Percentiles rank a stretch among this genome's conserved stretches.
phyloP scores from a whole-genome alignment of 2,797 vertebrate species.

The Macropodus opercularis region DNA sequence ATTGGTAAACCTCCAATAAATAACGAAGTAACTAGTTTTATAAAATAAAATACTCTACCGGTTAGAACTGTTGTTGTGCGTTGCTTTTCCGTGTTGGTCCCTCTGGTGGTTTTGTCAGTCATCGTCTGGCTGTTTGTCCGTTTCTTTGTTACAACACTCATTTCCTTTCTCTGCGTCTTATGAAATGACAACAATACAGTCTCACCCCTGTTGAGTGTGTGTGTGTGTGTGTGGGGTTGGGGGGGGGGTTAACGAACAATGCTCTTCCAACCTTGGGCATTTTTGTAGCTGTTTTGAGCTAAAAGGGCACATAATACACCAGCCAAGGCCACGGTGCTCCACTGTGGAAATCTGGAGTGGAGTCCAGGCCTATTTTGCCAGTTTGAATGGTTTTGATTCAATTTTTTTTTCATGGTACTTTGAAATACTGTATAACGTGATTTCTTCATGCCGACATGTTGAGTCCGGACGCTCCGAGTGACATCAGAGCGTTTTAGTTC shows the following conservation, averaged over 20 bases:
- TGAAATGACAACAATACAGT: constrained; percentile 60
- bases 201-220: constrained; percentile 48
- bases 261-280: constrained; percentile 59
- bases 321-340: constrained; percentile 40
- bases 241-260: too few relatives aligned
- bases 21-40: constrained; percentile 82
- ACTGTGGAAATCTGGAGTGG: constrained; percentile 10
- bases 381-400: too few relatives aligned
- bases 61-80: constrained; percentile 10
- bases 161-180: constrained; percentile 50
- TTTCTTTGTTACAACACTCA: constrained; percentile 35
- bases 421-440: too few relatives aligned
- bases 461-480: too few relatives aligned
- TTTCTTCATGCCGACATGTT: too few relatives aligned
- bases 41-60: constrained; percentile 74
- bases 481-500: too few relatives aligned
- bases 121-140: constrained; percentile 19
- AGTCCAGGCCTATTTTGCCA: too few relatives aligned
- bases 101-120: background rate
- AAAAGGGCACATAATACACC: constrained; percentile 41
- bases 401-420: too few relatives aligned
- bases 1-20: constrained; percentile 65
- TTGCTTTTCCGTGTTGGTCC: background rate
- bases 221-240: constrained; percentile 46
- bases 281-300: constrained; percentile 48